These are phyloP conservation scores for Palythoa caribaeorum DNA, from an alignment of 92 coral and sea anemone genomes.

Conservation along the genomic window DNA sequence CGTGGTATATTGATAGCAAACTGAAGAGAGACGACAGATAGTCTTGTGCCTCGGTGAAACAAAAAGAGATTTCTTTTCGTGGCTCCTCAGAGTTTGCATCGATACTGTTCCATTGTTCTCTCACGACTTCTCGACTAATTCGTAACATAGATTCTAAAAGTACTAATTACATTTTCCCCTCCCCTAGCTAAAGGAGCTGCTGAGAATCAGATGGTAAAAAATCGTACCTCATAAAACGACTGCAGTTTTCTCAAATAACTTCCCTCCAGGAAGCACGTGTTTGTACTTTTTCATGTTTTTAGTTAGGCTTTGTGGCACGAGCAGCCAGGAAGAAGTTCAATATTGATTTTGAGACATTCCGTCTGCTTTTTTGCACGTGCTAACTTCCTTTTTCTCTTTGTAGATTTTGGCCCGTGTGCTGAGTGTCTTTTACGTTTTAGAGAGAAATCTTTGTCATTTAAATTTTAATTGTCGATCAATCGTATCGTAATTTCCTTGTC, in stretches of 20 bases:
- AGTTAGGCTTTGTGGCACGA: neutral
- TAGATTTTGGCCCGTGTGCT: neutral
- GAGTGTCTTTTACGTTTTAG: neutral
- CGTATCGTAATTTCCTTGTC: neutral
- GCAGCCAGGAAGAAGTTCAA: neutral
- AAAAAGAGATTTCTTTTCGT: neutral
- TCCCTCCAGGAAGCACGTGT: neutral
- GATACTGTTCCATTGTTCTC: neutral
- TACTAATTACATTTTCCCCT: neutral
- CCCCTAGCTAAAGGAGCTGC: neutral
- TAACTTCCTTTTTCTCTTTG: neutral
- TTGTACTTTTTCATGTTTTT: neutral
- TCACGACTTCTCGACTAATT: neutral
- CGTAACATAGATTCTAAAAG: neutral
- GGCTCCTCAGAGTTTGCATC: neutral
- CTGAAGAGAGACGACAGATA: neutral
- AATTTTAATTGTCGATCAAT: no score
- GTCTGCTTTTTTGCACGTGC: constrained; percentile 3
- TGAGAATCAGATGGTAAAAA: no score
- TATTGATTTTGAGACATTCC: neutral
- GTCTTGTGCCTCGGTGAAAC: neutral
- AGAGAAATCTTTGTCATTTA: neutral
- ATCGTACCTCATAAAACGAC: no score
- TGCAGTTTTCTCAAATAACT: neutral
- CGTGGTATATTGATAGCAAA: neutral